These are phyloP conservation scores for Trissolcus japonicus DNA, from an alignment of 2,888 invertebrate genomes.

Conservation along the genomic window DNA sequence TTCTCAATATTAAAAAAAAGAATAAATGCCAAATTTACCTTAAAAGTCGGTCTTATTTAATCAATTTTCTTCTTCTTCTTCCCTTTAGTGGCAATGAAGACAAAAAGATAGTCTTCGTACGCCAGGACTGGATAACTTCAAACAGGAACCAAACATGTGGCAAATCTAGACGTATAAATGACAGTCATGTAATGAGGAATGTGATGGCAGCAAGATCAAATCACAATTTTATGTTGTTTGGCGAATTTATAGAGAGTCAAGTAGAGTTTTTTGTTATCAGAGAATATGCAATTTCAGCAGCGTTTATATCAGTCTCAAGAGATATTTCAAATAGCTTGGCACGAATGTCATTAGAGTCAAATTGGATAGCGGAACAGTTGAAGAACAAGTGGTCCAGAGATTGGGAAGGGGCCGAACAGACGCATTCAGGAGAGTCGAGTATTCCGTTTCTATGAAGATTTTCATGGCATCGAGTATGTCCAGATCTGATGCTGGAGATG, in stretches of 20 bases:
- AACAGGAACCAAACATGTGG: too few relatives aligned
- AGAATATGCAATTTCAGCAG: not conserved
- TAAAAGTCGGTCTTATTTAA: too few relatives aligned
- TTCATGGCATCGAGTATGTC: not conserved
- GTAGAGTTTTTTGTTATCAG: not conserved
- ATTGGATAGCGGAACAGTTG: not conserved
- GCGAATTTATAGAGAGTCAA: not conserved
- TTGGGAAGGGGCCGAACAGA: not conserved
- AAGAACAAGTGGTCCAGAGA: not conserved
- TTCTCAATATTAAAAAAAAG: too few relatives aligned
- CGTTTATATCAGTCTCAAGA: not conserved
- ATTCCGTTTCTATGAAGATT: not conserved
- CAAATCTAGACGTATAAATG: too few relatives aligned
- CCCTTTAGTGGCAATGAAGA: too few relatives aligned
- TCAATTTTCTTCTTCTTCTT: too few relatives aligned
- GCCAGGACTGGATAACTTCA: too few relatives aligned
- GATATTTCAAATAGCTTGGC: not conserved
- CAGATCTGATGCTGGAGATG: not conserved
- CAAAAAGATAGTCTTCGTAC: too few relatives aligned
- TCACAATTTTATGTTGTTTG: not conserved
- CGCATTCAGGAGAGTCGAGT: not conserved
- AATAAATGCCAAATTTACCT: too few relatives aligned
- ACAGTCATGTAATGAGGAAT: too few relatives aligned
- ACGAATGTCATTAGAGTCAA: not conserved
- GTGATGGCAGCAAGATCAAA: not conserved